Percentiles rank a stretch among this genome's conserved stretches.
Evolutionary conservation across 2,113 vertebrate genomes (phyloP).

Genomic region (Mormoops blainvillei): DNA sequence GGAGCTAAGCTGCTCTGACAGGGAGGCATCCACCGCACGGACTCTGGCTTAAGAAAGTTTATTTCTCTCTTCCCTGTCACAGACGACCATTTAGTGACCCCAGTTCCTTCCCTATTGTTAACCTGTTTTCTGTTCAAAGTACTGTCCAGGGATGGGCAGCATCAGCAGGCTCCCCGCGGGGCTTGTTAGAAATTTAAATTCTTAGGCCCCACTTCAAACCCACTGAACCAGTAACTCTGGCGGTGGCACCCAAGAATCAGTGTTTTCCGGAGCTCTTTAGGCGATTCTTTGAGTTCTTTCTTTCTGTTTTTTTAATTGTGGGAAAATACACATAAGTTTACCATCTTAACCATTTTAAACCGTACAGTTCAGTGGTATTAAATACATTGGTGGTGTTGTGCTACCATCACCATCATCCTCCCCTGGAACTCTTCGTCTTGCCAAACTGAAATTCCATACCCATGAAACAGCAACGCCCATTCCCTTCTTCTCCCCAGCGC

Average conservation of each 20-base stretch:
- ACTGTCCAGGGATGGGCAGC: background rate
- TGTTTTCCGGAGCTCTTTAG: background rate
- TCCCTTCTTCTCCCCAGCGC: background rate
- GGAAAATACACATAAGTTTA: background rate
- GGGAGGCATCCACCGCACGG: accelerated
- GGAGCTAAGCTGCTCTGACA: background rate
- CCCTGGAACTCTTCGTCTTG: background rate
- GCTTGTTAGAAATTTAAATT: background rate
- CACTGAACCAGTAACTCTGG: background rate
- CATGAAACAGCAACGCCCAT: background rate
- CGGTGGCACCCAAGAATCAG: background rate
- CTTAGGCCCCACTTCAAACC: background rate
- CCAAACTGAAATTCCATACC: background rate
- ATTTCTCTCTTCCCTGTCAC: background rate
- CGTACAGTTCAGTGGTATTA: background rate
- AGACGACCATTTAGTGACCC: background rate
- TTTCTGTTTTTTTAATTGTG: background rate
- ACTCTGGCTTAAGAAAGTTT: background rate
- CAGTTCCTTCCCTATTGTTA: background rate
- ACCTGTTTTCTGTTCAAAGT: background rate
- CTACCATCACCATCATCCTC: background rate
- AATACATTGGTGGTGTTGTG: background rate
- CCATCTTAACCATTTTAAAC: background rate
- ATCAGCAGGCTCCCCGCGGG: background rate
- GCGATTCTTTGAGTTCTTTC: background rate